These are phyloP conservation scores for Eutrigla gurnardus DNA, from an alignment of 2,797 vertebrate species.

Conservation along the genomic window DNA sequence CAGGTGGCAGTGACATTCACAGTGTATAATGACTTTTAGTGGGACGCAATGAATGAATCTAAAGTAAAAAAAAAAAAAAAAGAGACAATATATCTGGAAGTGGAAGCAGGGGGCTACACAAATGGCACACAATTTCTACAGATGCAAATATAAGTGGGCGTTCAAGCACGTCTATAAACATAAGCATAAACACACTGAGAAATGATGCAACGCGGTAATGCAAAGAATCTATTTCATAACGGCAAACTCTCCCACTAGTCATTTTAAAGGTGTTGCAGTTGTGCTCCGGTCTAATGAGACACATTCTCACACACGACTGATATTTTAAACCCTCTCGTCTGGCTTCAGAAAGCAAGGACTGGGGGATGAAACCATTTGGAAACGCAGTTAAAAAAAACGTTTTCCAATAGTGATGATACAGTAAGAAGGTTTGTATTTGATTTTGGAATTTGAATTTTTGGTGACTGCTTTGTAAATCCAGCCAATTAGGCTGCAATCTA, in stretches of 20 bases:
- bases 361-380: too few species aligned
- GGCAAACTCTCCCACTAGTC: background rate
- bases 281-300: background rate
- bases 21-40: constrained; percentile 18
- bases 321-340: background rate
- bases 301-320: background rate
- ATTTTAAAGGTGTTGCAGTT: background rate
- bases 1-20: constrained; percentile 50
- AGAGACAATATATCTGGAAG: constrained; percentile 13
- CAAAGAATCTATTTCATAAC: background rate
- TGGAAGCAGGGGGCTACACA: constrained; percentile 23
- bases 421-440: background rate
- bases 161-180: constrained; percentile 38
- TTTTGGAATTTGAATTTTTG: too few species aligned
- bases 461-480: too few species aligned
- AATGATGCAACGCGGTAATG: background rate
- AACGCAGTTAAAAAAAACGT: background rate
- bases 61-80: constrained; percentile 34
- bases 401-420: constrained; percentile 1
- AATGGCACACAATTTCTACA: constrained; percentile 20
- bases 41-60: constrained; percentile 31
- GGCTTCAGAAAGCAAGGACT: too few species aligned
- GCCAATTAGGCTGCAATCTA: too few species aligned
- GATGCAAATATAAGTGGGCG: constrained; percentile 5
- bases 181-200: constrained; percentile 2